Evolutionary conservation across 2,113 vertebrate species (phyloP), one percentile per base, ranked within the genome.

Genomic region (Telmatochromis sp.): DNA sequence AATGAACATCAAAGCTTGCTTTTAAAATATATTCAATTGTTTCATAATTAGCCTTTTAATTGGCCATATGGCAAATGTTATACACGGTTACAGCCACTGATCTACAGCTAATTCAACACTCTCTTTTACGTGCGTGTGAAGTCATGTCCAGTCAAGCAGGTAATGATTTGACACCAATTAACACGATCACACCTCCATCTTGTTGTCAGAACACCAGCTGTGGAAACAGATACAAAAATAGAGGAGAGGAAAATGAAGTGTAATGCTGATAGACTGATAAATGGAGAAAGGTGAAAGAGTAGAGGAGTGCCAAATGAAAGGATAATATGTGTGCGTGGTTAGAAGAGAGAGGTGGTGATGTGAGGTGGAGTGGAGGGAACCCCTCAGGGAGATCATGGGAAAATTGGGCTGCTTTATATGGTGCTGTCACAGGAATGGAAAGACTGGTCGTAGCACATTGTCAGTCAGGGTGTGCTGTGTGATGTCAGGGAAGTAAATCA

Each of bases 271-370:
- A 60, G 82, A 92, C 55, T 79, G 81, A 87, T 88, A 15, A 75
- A 84, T 80, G 75, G 68, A 84, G 79, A 45, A 21, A 88, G 81
- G 73, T 79, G 90, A 21, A 80, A 81, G 86, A 87, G 84, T 26
- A 23, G 47, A 80, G 28, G 89, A 89, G 82, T 92, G 90, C 93
- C 87, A 92, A 90, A 93, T 90, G 88, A 87, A 90, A 60, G 87
- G 90, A 93, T 88, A 87, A 65, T 37, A 79, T 53, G 81, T 47
- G 79, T 28, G 33, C 83, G 5, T 82, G 50, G 84, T 84, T 65
- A 51, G 89, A 85, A 78, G 54, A 57, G 26, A 31, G 50, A 55
- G 79, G 60, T 15, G 13, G 85, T 26, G 26, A 68, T 28, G 50
- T 54, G 53, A 28, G 19, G 1, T 8, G 42, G 26, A 33, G 60